Evolutionary conservation across 2,113 vertebrate genomes (phyloP).

Genomic region (Sturnira hondurensis): DNA sequence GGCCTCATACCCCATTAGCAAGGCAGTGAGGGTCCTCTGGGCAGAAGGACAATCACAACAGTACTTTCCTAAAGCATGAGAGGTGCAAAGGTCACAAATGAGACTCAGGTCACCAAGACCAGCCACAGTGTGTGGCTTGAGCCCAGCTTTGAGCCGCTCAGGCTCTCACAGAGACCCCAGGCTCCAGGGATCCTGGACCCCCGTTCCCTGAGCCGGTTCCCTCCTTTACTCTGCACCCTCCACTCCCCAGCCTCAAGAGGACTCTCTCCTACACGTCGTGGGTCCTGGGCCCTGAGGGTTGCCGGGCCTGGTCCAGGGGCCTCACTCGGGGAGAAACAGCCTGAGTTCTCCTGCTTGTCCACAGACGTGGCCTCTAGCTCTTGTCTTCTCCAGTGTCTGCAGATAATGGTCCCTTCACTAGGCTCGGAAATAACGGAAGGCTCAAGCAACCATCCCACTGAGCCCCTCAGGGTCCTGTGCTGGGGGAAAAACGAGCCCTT

Average conservation of each 20-base stretch:
- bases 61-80: background rate
- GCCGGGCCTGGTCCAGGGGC: no score
- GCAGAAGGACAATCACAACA: background rate
- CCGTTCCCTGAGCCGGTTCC: rapidly evolving
- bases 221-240: background rate
- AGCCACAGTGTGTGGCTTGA: background rate
- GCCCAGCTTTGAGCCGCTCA: background rate
- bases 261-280: background rate
- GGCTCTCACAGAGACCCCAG: background rate
- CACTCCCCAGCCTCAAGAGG: background rate
- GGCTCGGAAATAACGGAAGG: background rate
- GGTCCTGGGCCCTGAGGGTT: no score
- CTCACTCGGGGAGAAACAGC: background rate
- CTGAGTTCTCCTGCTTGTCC: background rate
- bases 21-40: background rate
- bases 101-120: background rate
- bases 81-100: background rate
- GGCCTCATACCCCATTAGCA: background rate
- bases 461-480: background rate
- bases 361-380: background rate
- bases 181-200: background rate
- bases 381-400: background rate
- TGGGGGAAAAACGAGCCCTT: background rate
- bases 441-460: background rate
- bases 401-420: background rate